Evolutionary conservation across 2,113 vertebrate species (phyloP), one percentile per base, ranked within the genome.

Genomic region (Misgurnus mizolepis): DNA sequence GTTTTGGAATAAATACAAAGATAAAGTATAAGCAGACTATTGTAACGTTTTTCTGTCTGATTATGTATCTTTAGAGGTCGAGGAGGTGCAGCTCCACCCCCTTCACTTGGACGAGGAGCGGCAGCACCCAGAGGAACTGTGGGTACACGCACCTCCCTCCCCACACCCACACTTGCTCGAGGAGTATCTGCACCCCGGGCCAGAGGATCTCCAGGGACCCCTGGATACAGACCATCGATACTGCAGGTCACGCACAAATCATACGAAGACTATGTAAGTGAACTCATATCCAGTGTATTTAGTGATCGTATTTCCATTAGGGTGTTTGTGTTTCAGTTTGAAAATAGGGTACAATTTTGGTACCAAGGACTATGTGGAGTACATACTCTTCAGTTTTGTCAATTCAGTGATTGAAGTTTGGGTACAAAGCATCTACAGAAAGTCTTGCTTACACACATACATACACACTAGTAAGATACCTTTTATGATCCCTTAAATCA

Each of bases 231-330:
- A 68, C 88, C 95, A 10, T 93, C 94, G 4, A 94, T 93, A 2
- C 92, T 95, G 41, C 93, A 95, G 64, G 86, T 93, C 55, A 91
- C 91, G 73, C 95, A 94, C 0, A 96, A 99, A 72, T 81, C 95
- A 60, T 99, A 98, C 1, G 96, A 99, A 3, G 97, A 98, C 89
- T 98, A 97, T 7, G 98, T 99, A 90, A 98, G 97, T 98, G 89
- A 53, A 84, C 7, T 53, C 49, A 53, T 9, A 17, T 55, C 7
- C 22, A 34, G 27, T 34, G 43, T 5, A 18, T 40, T 74, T 22
- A 47, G 41, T 45, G 3, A 17, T 15, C 39, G 8, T 58, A 0
- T 18, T 27, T 34, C n/a, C 10, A 60, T n/a, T 3, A 0, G 61
- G 40, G 22, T 8, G 53, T 15, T 55, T 58, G n/a, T 34, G 9